These are phyloP conservation scores for Operophtera brumata DNA, from an alignment of 2,888 invertebrate genomes.

Conservation along the genomic window DNA sequence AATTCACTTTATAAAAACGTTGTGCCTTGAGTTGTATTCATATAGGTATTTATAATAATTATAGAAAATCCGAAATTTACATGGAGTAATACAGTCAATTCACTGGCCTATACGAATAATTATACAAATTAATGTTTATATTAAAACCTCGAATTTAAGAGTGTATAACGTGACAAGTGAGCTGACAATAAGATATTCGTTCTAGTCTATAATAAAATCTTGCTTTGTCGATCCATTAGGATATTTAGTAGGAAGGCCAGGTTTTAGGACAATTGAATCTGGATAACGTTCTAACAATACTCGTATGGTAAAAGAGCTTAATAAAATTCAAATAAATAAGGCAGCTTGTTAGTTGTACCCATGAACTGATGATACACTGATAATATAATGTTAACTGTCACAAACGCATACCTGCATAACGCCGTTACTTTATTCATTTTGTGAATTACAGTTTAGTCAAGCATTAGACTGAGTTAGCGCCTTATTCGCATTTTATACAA, in stretches of 20 bases:
- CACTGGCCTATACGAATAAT: constrained; percentile 68
- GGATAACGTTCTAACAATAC: constrained; percentile 16
- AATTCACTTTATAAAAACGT: constrained; percentile 51
- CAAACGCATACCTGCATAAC: constrained; percentile 33
- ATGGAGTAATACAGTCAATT: constrained; percentile 75
- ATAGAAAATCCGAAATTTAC: constrained; percentile 54
- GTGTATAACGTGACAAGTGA: constrained; percentile 66
- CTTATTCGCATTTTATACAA: constrained; percentile 41
- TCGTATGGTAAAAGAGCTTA: constrained; percentile 22
- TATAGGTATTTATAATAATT: constrained; percentile 42
- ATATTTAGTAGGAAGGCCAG: constrained; percentile 22
- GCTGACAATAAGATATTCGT: constrained; percentile 74
- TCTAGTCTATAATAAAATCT: constrained; percentile 71
- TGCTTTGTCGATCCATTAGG: constrained; percentile 57
- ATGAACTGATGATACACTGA: constrained; percentile 12
- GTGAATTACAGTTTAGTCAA: constrained; percentile 56
- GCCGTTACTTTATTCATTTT: constrained; percentile 28
- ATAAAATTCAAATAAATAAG: constrained; percentile 12
- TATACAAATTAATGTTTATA: constrained; percentile 56
- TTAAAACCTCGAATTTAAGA: constrained; percentile 73
- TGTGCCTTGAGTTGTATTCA: constrained; percentile 77
- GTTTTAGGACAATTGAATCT: constrained; percentile 21
- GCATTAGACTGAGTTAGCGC: constrained; percentile 72
- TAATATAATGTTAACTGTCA: constrained; percentile 24
- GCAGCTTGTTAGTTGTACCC: constrained; percentile 18